Percentiles rank a stretch among this genome's conserved stretches.
Evolutionary conservation across 2,113 vertebrate species (phyloP).

Genomic region (Protobothrops flavoviridis): DNA sequence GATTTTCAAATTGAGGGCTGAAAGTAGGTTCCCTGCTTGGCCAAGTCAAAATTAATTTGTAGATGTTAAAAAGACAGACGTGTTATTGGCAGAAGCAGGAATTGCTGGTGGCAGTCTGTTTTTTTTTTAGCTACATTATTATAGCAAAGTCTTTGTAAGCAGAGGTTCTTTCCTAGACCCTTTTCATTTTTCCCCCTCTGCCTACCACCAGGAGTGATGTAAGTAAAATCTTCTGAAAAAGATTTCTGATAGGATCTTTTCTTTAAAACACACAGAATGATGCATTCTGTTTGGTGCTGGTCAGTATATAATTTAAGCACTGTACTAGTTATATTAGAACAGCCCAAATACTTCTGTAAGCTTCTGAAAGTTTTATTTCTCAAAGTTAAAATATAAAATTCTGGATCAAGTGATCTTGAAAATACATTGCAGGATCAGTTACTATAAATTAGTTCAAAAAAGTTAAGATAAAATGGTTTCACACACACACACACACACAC

Average conservation of each 20-base stretch:
- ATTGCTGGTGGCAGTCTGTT: slow-evolving; percentile 42
- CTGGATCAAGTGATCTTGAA: neutral
- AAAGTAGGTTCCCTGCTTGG: slow-evolving; percentile 76
- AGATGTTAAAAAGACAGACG: slow-evolving; percentile 61
- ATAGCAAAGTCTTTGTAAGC: slow-evolving; percentile 38
- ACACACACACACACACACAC: neutral
- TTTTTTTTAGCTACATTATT: slow-evolving; percentile 18
- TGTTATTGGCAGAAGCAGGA: slow-evolving; percentile 42
- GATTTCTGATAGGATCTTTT: slow-evolving; percentile 20
- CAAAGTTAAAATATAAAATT: slow-evolving; percentile 16
- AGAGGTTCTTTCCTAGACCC: neutral
- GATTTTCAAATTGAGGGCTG: slow-evolving; percentile 75
- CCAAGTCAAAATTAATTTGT: slow-evolving; percentile 75
- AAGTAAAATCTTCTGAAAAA: slow-evolving; percentile 33
- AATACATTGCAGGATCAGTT: neutral
- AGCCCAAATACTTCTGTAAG: accelerated
- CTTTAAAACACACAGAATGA: slow-evolving; percentile 22
- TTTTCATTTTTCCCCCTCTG: neutral
- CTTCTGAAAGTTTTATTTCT: neutral
- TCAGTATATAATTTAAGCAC: slow-evolving; percentile 4
- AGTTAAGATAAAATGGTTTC: neutral
- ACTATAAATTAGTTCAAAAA: neutral
- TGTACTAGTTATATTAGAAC: neutral
- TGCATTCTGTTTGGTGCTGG: accelerated
- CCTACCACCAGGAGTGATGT: slow-evolving; percentile 20